Evolutionary conservation across 2,888 invertebrate species (phyloP).

Genomic region (Alsophila aescularia): DNA sequence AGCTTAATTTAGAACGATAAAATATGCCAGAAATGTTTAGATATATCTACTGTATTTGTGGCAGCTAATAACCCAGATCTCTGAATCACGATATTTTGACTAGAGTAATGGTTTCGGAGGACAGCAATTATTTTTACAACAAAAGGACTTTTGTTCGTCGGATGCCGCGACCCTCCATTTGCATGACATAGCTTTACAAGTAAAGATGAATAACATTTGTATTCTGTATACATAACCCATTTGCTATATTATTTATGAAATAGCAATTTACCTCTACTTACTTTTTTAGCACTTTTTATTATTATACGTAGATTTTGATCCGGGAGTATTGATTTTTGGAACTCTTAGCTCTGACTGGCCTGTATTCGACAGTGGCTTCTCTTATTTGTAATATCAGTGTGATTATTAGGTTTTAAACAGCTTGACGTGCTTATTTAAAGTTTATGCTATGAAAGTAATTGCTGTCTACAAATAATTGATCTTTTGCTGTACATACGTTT

Average conservation of each 20-base stretch:
- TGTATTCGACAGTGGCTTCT: no score
- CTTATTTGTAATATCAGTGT: no score
- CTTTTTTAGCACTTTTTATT: background rate
- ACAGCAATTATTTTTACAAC: constrained; percentile 77
- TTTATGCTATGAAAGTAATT: no score
- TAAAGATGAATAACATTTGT: constrained; percentile 60
- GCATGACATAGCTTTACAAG: constrained; percentile 69
- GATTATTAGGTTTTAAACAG: no score
- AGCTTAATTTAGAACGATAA: no score
- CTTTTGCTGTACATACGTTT: no score
- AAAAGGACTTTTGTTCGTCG: constrained; percentile 65
- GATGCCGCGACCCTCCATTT: constrained; percentile 55
- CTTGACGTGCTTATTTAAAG: no score
- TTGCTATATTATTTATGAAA: constrained; percentile 24
- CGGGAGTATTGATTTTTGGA: no score
- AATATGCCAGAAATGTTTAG: background rate
- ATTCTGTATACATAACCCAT: constrained; percentile 52
- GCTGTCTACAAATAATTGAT: no score
- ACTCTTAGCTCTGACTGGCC: no score
- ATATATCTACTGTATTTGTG: no score
- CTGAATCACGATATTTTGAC: constrained; percentile 21
- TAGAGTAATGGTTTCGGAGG: constrained; percentile 43
- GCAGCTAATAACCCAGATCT: constrained; percentile 18
- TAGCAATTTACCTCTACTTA: constrained; percentile 14
- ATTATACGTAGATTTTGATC: no score